Percentiles rank a stretch among this genome's conserved stretches.
Conservation (phyloP, 2,888 invertebrate genomes). For the Cryptus viduatorius region DNA sequence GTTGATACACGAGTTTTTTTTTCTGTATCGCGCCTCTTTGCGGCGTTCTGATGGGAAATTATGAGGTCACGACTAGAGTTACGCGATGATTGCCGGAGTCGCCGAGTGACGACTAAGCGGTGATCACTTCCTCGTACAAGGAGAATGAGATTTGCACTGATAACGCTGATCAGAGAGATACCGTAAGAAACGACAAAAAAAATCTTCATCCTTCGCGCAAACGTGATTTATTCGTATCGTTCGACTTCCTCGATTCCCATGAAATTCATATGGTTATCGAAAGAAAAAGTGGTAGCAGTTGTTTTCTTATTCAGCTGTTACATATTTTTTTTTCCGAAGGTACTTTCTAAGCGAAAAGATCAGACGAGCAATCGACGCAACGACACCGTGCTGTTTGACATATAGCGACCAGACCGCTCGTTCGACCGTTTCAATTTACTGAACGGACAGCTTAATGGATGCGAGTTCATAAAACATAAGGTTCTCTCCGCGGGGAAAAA, state of each 20-base stretch:
- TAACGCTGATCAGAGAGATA: constrained; percentile 31
- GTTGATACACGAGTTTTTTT: constrained; percentile 7
- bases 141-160: constrained; percentile 42
- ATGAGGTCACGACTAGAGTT: constrained; percentile 63
- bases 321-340: constrained; percentile 24
- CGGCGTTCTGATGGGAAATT: constrained; percentile 58
- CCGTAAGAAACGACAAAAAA: not conserved
- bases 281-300: constrained; percentile 16
- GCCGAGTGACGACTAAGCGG: constrained; percentile 1
- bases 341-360: constrained; percentile 62
- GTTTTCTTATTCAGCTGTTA: not conserved
- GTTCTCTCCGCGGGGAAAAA: constrained; percentile 62
- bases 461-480: constrained; percentile 75
- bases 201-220: not conserved
- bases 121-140: constrained; percentile 47
- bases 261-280: constrained; percentile 37
- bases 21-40: not conserved
- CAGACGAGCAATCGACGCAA: constrained; percentile 71
- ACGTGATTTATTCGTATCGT: constrained; percentile 45
- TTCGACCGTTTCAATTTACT: constrained; percentile 75
- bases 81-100: constrained; percentile 45
- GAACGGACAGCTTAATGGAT: constrained; percentile 73
- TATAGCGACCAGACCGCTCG: constrained; percentile 70
- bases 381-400: constrained; percentile 73
- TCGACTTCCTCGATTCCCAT: constrained; percentile 55